Evolutionary conservation across 2,888 invertebrate species (phyloP).

Genomic region (Gordius sp.): DNA sequence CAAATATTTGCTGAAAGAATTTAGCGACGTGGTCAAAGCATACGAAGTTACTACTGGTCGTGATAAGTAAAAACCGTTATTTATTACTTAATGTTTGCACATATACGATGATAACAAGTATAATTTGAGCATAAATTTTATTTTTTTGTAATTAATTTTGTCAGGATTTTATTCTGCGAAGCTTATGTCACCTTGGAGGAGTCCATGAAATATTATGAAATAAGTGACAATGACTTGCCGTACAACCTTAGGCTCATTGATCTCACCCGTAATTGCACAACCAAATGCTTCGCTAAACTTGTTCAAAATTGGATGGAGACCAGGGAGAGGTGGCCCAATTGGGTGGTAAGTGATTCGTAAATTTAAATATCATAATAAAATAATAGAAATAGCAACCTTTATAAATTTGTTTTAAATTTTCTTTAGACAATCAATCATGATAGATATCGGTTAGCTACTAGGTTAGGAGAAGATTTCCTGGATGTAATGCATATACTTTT

Average conservation of each 20-base stretch:
- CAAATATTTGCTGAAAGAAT: background rate
- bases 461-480: too few relatives aligned
- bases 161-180: too few relatives aligned
- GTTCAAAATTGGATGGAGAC: conserved; percentile 17
- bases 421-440: too few relatives aligned
- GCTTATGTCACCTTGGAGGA: background rate
- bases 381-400: too few relatives aligned
- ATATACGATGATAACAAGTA: too few relatives aligned
- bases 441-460: too few relatives aligned
- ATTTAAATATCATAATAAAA: too few relatives aligned
- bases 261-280: background rate
- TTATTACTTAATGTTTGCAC: too few relatives aligned
- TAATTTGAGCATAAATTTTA: too few relatives aligned
- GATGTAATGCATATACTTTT: too few relatives aligned
- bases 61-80: background rate
- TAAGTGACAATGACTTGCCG: background rate
- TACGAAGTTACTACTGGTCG: conserved; percentile 10
- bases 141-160: too few relatives aligned
- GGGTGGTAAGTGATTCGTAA: conserved; percentile 19
- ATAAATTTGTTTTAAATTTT: too few relatives aligned
- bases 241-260: conserved; percentile 5
- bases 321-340: conserved; percentile 19
- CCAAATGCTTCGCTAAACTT: background rate
- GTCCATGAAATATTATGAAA: conserved; percentile 7
- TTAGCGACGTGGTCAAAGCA: background rate